Evolutionary conservation across 2,113 vertebrate species (phyloP).

Genomic region (Fukomys damarensis): DNA sequence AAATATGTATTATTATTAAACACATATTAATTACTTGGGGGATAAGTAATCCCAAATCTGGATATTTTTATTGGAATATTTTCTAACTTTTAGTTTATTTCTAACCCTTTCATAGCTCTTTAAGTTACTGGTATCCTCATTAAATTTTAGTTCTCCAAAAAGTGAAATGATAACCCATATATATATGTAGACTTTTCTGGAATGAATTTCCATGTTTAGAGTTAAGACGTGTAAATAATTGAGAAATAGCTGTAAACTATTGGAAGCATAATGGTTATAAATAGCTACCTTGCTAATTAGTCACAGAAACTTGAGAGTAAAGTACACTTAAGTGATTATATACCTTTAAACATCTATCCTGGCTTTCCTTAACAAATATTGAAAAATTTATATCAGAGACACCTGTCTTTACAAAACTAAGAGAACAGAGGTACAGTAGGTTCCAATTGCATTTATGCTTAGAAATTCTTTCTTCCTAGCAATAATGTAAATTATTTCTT

Average conservation of each 20-base stretch:
- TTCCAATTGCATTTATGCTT: slow-evolving; percentile 61
- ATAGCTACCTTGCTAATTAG: neutral
- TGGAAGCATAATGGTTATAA: slow-evolving; percentile 36
- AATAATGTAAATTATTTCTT: slow-evolving; percentile 57
- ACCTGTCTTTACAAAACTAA: slow-evolving; percentile 47
- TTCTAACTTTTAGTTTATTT: slow-evolving; percentile 8
- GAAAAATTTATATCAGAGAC: slow-evolving; percentile 20
- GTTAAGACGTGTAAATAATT: slow-evolving; percentile 38
- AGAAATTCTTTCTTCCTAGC: slow-evolving; percentile 61
- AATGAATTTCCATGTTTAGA: neutral
- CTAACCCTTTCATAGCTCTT: neutral
- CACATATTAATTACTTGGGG: neutral
- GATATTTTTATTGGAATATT: neutral
- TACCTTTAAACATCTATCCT: neutral
- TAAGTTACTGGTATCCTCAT: slow-evolving; percentile 9
- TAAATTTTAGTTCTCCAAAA: slow-evolving; percentile 37
- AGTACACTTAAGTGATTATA: slow-evolving; percentile 38
- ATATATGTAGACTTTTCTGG: slow-evolving; percentile 52
- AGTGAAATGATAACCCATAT: slow-evolving; percentile 21
- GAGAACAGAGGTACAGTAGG: slow-evolving; percentile 4
- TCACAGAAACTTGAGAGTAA: neutral
- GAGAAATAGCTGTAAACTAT: slow-evolving; percentile 47
- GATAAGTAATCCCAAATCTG: slow-evolving; percentile 21
- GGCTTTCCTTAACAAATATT: slow-evolving; percentile 50
- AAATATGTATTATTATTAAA: slow-evolving; percentile 17